Evolutionary conservation across 1,140 invertebrate genomes (phyloP), one percentile per base, ranked within the genome.

Genomic region (Penaeus japonicus): DNA sequence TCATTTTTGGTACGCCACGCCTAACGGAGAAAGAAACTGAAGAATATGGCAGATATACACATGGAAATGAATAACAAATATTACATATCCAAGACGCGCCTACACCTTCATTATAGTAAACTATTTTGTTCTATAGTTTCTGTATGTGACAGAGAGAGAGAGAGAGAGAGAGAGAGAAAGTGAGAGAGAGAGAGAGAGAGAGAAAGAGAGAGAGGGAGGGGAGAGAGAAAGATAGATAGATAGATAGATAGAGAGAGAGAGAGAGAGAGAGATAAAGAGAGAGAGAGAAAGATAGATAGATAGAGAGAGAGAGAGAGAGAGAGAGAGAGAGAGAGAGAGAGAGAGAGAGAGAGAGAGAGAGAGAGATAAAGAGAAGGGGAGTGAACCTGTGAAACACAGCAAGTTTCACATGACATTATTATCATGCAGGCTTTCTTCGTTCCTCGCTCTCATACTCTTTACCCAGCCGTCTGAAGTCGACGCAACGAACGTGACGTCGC

Each of bases 171-270:
- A 3, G 35, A 35, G 27, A 75, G 27, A 27, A 24, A 30, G 27
- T 39, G 7, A 7, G 35, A 7, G 35, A 39, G n/a, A 12, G 3
- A 4, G 73, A 27, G 73, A 27, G 4, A 27, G 20, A 27, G n/a
- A 12, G 12, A 27, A 24, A 27, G 3, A 12, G n/a, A 27, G 73
- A 27, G n/a, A 12, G n/a, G 73, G 35, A 24, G 35, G 73, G 4
- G 73, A 35, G 73, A 77, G 73, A 77, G 73, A 35, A 27, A 77
- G 73, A 77, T 24, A 35, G 73, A 77, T 24, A 77, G 73, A 35
- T 24, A 77, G 73, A 77, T 2, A 77, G 73, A 35, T 24, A 77
- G 30, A 77, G 73, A 77, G 73, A 77, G 73, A 77, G 73, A 77
- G 73, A 77, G 73, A 35, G 30, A 77, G 73, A 7, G 73, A 78